Base-by-base conservation (phyloP, 2,797 vertebrate genomes). In the Falco biarmicus region DNA sequence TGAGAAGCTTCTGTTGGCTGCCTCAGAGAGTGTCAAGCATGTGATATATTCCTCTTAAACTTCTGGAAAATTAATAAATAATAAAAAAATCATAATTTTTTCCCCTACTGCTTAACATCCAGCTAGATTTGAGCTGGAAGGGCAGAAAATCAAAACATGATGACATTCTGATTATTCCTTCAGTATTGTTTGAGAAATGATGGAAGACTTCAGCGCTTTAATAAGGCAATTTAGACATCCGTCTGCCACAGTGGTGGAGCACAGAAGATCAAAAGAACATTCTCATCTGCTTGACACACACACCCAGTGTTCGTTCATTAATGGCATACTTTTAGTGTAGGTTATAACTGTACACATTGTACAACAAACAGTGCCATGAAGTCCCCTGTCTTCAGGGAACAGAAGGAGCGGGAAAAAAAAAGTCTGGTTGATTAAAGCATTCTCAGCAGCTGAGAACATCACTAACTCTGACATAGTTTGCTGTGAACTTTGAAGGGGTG, bases 181-280 rank as follows among this genome's bases (percentile, higher is more conserved):
- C 43, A 14, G 47, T 75, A 39, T 81, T 95, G 26, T 89, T 53
- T 91, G 78, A 87, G 70, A 86, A 81, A 59, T 73, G 26, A 51
- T 32, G n/a, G 80, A 90, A 87, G 17, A 63, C 56, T 88, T 91
- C 22, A 73, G 29, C 2, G 3, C 45, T 16, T 86, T 84, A 84
- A 82, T 69, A 76, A 79, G 88, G 51, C 73, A 61, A 4, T 73
- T 84, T 69, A 87, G 83, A 57, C 76, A 28, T 31, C 70, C 1
- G 0, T 90, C 93, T 93, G 83, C 77, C 63, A 29, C 26, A 41
- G 70, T 63, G 41, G 32, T 90, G 59, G 29, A 86, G 93, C 3
- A 5, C 43, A 65, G 73, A 68, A 91, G 86, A 93, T 95, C 80
- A 95, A 89, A 96, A 92, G 88, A 81, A 86, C 61, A 20, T 89